Percentiles rank a stretch among this genome's conserved stretches.
These are phyloP conservation scores for Sialia sialis DNA, from an alignment of 2,113 vertebrate genomes.

Conservation along the genomic window DNA sequence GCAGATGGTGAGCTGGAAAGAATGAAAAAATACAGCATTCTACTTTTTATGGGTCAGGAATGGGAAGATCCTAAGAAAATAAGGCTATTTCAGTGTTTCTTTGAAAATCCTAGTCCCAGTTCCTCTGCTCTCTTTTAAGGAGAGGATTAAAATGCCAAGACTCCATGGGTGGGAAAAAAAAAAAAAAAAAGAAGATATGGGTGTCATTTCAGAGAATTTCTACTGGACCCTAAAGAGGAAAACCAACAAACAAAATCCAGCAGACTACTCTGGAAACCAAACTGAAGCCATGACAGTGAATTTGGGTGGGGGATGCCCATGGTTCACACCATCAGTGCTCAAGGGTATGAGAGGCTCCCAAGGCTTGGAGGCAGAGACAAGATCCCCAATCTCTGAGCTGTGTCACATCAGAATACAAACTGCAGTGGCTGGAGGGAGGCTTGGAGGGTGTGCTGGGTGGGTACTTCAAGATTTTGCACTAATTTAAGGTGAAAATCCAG, in stretches of 20 bases:
- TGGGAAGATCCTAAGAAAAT: background rate
- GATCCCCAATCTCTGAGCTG: background rate
- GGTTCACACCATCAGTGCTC: background rate
- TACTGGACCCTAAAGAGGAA: background rate
- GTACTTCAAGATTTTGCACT: background rate
- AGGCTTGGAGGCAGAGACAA: background rate
- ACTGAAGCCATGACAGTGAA: background rate
- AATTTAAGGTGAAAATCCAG: background rate
- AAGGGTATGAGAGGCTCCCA: background rate
- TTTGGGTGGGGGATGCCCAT: background rate
- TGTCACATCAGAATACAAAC: background rate
- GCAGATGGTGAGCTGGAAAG: background rate
- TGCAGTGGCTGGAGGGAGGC: background rate
- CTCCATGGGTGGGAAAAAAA: background rate
- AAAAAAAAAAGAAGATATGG: background rate
- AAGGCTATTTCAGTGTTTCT: background rate
- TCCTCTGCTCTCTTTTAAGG: background rate
- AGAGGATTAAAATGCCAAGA: background rate
- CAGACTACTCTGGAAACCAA: background rate
- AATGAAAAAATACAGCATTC: background rate
- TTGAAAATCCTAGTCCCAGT: background rate
- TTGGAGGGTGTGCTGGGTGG: background rate
- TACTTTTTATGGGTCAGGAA: background rate
- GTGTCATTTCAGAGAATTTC: background rate
- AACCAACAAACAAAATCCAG: background rate